Base-by-base conservation (phyloP, 2,888 invertebrate species). In the Callosobruchus maculatus region DNA sequence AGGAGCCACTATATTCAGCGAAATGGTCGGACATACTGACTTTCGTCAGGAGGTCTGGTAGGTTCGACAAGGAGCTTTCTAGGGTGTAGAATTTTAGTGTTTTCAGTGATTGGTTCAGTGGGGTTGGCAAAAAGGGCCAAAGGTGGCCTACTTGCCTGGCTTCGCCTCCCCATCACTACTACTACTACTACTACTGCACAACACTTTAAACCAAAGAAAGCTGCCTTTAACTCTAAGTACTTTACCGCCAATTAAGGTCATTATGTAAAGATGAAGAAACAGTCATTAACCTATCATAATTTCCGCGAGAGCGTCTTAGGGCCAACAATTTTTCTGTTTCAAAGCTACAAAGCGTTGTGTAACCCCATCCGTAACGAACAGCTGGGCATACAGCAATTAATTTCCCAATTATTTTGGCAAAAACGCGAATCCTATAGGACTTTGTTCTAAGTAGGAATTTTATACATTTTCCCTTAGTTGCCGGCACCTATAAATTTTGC, bases 201-300 rank as follows among this genome's bases (percentile, higher is more conserved):
- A 68, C n/a, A 72, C 21, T 31, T 69, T 20, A 72, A 20, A 4
- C 69, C 69, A 49, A 68, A 31, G 68, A 71, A 75, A 9, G 71
- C 71, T 13, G 73, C 73, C n/a, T 22, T 22, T 5, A 73, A 31
- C 69, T 73, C 70, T 31, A 73, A 21, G 71, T 66, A 26, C 70
- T 75, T 71, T 7, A 67, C 80, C 79, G 81, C 81, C 80, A 81
- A 22, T 72, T 72, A 49, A 81, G 72, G 21, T 81, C 81, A n/a
- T 69, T 30, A 68, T 13, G 20, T 67, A 78, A 21, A 70, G 26
- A n/a, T 26, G 21, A 13, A 13, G 74, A 71, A 69, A 77, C 72
- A n/a, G n/a, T 2, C 77, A 79, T 78, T 67, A 66, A 26, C 9
- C n/a, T 70, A 76, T 77, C 74, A 71, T 74, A 79, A 67, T 73